Base-by-base conservation (phyloP, 2,797 vertebrate genomes). In the Falco naumanni region DNA sequence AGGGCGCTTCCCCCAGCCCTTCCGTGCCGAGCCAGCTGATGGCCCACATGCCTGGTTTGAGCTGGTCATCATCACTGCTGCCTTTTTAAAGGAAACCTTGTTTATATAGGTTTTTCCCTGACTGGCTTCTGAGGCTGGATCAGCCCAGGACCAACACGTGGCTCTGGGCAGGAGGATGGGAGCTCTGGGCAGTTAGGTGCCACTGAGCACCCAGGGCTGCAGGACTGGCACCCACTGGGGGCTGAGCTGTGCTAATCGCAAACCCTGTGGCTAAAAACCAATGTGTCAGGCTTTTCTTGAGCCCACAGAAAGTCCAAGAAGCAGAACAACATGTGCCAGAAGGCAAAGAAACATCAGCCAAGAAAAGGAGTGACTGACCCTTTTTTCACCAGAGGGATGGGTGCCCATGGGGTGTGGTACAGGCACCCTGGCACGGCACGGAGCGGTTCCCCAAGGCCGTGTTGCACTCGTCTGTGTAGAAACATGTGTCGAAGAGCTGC, bases 401-500 rank as follows among this genome's bases (percentile, higher is more conserved):
- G 47, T 1, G 2, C 65, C 64, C 26, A 34, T 20, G 39, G 68
- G 51, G 45, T 28, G 51, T 10, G 20, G 39, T 9, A 25, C 0
- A 15, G 64, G 50, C 39, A 83, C 45, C 24, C 24, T 2, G 0
- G 34, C 1, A 2, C 3, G 3, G 25, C 1, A 3, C 41, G 4
- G 3, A 50, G 34, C 0, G 5, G 19, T 28, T 80, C 41, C 68
- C 33, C 0, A 2, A 43, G 47, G 53, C 51, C 72, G 20, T 2
- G 1, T 20, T 4, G n/a, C 20, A 66, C 47, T 24, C 7, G 2
- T 72, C 53, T 54, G 41, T 6, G 1, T 9, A 80, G 41, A 68
- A 68, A 66, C 24, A 9, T 0, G 13, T 31, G 53, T 34, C 1
- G 1, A 80, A 80, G 41, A 68, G 41, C 68, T 66, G 81, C 47